Evolutionary conservation across 1,140 invertebrate species (phyloP).

Genomic region (Drosophila serrata): DNA sequence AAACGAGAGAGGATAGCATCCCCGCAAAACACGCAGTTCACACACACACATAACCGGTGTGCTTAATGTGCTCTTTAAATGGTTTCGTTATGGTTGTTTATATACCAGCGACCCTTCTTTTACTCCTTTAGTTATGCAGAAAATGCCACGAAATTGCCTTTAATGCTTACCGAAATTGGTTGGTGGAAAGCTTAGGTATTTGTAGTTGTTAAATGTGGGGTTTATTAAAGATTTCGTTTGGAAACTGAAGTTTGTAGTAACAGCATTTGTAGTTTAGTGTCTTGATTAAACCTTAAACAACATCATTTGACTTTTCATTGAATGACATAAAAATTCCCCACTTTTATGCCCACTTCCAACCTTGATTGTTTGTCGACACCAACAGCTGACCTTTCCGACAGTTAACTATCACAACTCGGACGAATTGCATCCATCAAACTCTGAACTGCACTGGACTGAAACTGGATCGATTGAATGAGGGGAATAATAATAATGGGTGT

Average conservation of each 20-base stretch:
- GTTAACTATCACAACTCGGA: conserved; percentile 39
- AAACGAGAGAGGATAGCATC: conserved; percentile 20
- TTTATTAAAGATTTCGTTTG: neutral
- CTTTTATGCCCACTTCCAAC: neutral
- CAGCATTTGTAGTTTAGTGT: neutral
- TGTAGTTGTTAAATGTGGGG: neutral
- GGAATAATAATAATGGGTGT: conserved; percentile 5
- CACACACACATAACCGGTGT: conserved; percentile 41
- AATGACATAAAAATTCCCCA: neutral
- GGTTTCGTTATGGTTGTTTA: conserved; percentile 22
- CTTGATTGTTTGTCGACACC: conserved; percentile 20
- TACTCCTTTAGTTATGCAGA: conserved; percentile 2
- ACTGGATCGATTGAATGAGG: conserved; percentile 10
- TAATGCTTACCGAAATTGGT: neutral
- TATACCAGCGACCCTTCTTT: neutral
- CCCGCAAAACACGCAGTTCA: conserved; percentile 21
- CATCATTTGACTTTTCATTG: neutral
- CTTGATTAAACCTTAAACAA: neutral
- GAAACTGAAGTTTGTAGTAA: neutral
- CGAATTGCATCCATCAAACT: conserved; percentile 53
- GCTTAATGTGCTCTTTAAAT: conserved; percentile 60
- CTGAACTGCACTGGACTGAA: conserved; percentile 1
- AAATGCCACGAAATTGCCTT: conserved; percentile 13
- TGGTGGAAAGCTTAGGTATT: neutral
- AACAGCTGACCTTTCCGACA: conserved; percentile 41